Base-by-base conservation (phyloP, 2,888 invertebrate genomes). In the Bombylius major region DNA sequence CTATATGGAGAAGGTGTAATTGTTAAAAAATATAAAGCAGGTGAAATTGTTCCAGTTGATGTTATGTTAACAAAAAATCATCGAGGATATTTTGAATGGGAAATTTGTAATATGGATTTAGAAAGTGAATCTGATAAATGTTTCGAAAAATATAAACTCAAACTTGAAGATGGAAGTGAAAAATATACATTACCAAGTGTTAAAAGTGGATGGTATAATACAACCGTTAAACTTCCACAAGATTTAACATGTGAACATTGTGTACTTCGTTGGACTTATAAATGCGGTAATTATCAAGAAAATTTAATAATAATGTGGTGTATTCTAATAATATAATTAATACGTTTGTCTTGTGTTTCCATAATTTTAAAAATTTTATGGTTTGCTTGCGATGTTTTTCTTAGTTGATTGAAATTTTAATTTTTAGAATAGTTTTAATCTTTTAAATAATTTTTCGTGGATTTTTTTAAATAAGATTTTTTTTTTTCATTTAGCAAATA, bases 221-320 rank as follows among this genome's bases (percentile, higher is more conserved):
- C 69, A 14, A 61, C 61, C 1, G 58, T 72, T 5, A 42, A 64
- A 31, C 66, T 80, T 12, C 81, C 81, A 0, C 32, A 63, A 4
- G 69, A 66, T 5, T 52, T 80, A 14, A 72, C 64, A 13, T 81
- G 80, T 63, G 60, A 74, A 0, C 77, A 77, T 48, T 80, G 81
- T 62, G 77, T 79, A 1, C 63, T 82, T 4, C 75, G 79, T 55
- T 81, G 81, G 81, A 75, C 75, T 45, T 81, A 79, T 60, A 65
- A 65, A 3, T 69, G 73, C 23, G 80, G 77, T 68, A 72, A 42
- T 23, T 23, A 23, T 23, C 23, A 23, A 23, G 3, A 23, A 23
- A 23, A 23, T 23, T 23, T 23, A 23, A 23, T 23, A 2, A 23
- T 23, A 23, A 23, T 23, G n/a, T n/a, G n/a, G 23, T 23, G 23